Percentiles rank a stretch among this genome's conserved stretches.
phyloP scores from a whole-genome alignment of 2,113 vertebrate species.

The Indicator indicator region DNA sequence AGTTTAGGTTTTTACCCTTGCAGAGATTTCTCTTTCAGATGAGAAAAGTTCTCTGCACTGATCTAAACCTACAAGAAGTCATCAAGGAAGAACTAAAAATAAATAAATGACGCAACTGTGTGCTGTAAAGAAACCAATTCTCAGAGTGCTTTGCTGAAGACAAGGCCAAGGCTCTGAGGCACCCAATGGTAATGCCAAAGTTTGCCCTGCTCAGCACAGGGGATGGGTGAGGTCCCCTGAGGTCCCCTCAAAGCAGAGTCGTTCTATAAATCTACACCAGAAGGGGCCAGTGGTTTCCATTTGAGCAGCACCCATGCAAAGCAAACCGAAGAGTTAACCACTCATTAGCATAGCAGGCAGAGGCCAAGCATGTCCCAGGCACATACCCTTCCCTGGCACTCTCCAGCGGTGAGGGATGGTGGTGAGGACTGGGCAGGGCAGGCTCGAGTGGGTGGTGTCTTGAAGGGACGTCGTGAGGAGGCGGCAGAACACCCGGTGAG shows the following conservation, averaged over 20 bases:
- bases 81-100: neutral
- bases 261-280: neutral
- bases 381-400: conserved; percentile 88
- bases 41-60: neutral
- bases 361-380: neutral
- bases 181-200: neutral
- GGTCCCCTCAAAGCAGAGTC: neutral
- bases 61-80: neutral
- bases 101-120: neutral
- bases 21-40: neutral
- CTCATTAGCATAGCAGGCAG: neutral
- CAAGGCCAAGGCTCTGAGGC: neutral
- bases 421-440: conserved; percentile 82
- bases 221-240: neutral
- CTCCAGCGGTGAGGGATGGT: conserved; percentile 87
- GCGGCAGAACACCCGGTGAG: conserved; percentile 79
- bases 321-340: neutral
- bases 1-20: neutral
- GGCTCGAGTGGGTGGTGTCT: conserved; percentile 84
- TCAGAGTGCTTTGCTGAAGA: neutral
- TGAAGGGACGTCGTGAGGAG: conserved; percentile 78
- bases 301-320: neutral
- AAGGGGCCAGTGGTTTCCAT: neutral
- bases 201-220: neutral
- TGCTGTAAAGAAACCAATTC: neutral